A percentile compares a stretch with the other conserved stretches of the same genome.
Conservation (phyloP, 1,140 invertebrate genomes). For the Lysiphlebus fabarum region DNA sequence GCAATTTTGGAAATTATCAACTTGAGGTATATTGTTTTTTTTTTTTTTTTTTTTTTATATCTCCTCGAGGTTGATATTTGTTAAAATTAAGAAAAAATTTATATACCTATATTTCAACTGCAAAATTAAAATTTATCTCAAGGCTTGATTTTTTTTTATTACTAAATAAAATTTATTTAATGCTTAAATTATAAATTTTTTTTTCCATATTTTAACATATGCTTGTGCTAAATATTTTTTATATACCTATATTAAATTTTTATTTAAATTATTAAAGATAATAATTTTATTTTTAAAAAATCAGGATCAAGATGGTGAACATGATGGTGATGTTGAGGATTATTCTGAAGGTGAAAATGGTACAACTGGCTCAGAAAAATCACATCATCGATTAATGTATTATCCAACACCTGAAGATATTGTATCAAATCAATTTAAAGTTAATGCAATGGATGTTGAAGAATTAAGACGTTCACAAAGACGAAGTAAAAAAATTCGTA, state of each 20-base stretch:
- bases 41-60: too few relatives aligned
- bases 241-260: constrained; percentile 16
- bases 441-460: constrained; percentile 83
- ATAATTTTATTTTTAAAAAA: too few relatives aligned
- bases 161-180: too few relatives aligned
- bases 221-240: constrained; percentile 1
- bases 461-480: constrained; percentile 76
- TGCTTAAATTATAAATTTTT: too few relatives aligned
- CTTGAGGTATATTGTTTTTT: constrained; percentile 58
- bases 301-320: constrained; percentile 69
- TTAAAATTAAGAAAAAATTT: too few relatives aligned
- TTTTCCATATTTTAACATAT: too few relatives aligned
- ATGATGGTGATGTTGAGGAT: constrained; percentile 83
- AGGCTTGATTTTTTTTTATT: too few relatives aligned
- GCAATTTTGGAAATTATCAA: constrained; percentile 68
- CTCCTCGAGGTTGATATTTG: too few relatives aligned
- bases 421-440: constrained; percentile 72
- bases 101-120: too few relatives aligned
- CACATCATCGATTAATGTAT: constrained; percentile 56
- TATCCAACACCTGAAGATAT: constrained; percentile 55
- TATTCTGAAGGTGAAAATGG: constrained; percentile 78
- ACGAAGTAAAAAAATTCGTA: constrained; percentile 63
- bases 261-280: constrained; percentile 13
- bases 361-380: constrained; percentile 69
- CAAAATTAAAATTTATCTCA: too few relatives aligned